Percentiles rank a stretch among this genome's conserved stretches.
Evolutionary conservation across 2,113 vertebrate species (phyloP).

Genomic region (Saccopteryx leptura): DNA sequence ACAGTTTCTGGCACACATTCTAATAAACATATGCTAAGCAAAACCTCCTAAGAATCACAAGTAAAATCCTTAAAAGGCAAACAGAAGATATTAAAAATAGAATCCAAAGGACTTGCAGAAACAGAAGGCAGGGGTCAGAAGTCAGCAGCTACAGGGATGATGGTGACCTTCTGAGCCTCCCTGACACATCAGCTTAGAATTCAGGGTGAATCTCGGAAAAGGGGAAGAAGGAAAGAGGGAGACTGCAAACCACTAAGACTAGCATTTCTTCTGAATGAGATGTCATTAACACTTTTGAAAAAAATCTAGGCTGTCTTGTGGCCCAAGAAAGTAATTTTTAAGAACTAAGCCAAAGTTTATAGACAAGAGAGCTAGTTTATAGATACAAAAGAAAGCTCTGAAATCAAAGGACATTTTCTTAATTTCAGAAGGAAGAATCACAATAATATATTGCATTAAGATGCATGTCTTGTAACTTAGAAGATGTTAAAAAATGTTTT

Average conservation of each 20-base stretch:
- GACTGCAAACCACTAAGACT: not conserved
- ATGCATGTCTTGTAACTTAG: not conserved
- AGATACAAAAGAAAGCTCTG: not conserved
- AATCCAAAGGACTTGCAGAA: not conserved
- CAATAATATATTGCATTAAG: not conserved
- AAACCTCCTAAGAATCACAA: not conserved
- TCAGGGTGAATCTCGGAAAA: not conserved
- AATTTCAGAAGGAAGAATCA: not conserved
- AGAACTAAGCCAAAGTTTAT: not conserved
- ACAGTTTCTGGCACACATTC: not conserved
- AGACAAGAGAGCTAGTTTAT: slow-evolving; percentile 7
- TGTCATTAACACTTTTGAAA: slow-evolving; percentile 7
- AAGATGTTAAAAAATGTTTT: not conserved
- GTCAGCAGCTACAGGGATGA: not conserved
- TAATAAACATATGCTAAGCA: not conserved
- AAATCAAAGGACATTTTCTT: slow-evolving; percentile 44
- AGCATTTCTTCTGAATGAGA: slow-evolving; percentile 16
- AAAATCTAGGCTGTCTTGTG: not conserved
- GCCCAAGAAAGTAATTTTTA: slow-evolving; percentile 51
- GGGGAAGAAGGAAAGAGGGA: not conserved
- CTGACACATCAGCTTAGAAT: not conserved
- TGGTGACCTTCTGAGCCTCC: not conserved
- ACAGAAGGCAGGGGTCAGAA: not conserved
- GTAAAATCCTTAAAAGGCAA: slow-evolving; percentile 22
- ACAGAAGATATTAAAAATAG: not conserved